These are phyloP conservation scores for Himalopsyche anomala DNA, from an alignment of 2,888 invertebrate species.

Conservation along the genomic window DNA sequence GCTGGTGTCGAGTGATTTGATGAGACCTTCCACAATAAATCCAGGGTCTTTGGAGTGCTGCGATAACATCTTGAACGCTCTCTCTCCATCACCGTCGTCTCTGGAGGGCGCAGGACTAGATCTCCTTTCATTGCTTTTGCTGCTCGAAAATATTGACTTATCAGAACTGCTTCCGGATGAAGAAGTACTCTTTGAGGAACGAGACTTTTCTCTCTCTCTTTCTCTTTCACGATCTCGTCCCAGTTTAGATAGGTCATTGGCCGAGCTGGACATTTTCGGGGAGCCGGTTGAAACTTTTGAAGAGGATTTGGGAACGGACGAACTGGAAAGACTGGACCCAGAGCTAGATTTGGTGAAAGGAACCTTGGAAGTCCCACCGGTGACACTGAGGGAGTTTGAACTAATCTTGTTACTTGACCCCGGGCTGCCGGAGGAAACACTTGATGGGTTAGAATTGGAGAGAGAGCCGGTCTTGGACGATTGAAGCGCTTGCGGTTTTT, in stretches of 20 bases:
- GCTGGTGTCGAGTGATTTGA: constrained; percentile 86
- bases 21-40: constrained; percentile 83
- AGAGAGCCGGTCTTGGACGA: constrained; percentile 73
- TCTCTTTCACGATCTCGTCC: constrained; percentile 80
- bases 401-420: constrained; percentile 66
- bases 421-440: constrained; percentile 65
- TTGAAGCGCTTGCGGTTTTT: constrained; percentile 83
- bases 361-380: constrained; percentile 72
- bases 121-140: constrained; percentile 79
- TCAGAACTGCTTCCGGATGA: constrained; percentile 73
- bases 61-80: constrained; percentile 78
- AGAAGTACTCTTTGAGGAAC: constrained; percentile 77
- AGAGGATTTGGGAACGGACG: constrained; percentile 66
- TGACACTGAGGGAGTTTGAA: constrained; percentile 69
- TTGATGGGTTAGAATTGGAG: constrained; percentile 70
- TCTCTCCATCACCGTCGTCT: constrained; percentile 81
- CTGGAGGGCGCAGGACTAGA: constrained; percentile 81
- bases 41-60: constrained; percentile 80
- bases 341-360: constrained; percentile 75
- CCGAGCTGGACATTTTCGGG: constrained; percentile 77
- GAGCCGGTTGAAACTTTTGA: constrained; percentile 78
- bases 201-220: constrained; percentile 76
- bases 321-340: constrained; percentile 68
- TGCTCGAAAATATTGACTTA: constrained; percentile 80
- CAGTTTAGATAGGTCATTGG: constrained; percentile 77